A percentile compares a stretch with the other conserved stretches of the same genome.
Conservation (phyloP, 2,797 vertebrate genomes). For the Lerista edwardsae region DNA sequence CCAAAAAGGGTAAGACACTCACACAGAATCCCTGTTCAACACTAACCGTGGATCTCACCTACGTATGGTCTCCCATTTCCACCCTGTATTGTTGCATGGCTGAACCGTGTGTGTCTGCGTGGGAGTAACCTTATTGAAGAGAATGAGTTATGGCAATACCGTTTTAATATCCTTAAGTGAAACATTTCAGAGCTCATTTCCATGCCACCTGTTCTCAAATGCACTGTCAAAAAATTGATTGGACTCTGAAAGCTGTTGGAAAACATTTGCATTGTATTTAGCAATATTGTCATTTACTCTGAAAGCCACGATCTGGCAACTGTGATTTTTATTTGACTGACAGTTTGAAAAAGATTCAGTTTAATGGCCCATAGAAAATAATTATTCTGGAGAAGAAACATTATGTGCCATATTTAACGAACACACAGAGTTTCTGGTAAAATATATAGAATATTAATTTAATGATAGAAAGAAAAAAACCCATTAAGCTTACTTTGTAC, state of each 20-base stretch:
- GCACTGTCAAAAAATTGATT: neutral
- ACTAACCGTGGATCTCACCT: neutral
- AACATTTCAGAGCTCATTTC: neutral
- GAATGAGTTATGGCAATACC: neutral
- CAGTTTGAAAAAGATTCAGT: constrained; percentile 21
- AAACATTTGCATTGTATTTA: rapidly evolving
- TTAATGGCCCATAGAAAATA: constrained; percentile 42
- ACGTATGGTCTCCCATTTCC: neutral
- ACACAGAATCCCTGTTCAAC: neutral
- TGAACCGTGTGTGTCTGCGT: neutral
- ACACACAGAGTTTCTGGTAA: constrained; percentile 20
- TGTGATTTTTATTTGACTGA: constrained; percentile 23
- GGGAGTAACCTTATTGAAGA: neutral
- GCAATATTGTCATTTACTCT: neutral
- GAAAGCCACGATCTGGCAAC: neutral
- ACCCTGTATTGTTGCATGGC: neutral
- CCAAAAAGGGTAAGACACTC: neutral
- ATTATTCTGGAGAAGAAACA: constrained; percentile 42
- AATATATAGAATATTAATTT: constrained; percentile 23
- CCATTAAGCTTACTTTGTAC: neutral
- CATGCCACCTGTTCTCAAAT: neutral
- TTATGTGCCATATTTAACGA: constrained; percentile 19
- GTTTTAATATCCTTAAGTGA: neutral
- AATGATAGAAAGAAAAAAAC: neutral
- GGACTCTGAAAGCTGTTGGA: neutral